phyloP scores from a whole-genome alignment of 1,140 invertebrate genomes.

The Gryllus bimaculatus region DNA sequence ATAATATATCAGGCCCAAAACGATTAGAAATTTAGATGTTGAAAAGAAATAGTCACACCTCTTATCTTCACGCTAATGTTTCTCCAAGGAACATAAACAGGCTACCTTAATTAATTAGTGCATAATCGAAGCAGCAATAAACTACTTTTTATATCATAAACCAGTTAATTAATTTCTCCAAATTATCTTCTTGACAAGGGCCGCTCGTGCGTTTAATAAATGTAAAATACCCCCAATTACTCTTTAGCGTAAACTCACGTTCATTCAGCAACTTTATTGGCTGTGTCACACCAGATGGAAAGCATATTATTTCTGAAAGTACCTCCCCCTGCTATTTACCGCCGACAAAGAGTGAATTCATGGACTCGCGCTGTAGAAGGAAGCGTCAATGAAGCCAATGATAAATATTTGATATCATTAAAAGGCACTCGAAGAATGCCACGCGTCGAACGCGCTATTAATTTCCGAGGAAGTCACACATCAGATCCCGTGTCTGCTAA shows the following conservation, averaged over 20 bases:
- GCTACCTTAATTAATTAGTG: no score
- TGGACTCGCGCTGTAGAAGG: not conserved
- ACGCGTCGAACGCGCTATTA: not conserved
- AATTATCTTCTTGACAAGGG: not conserved
- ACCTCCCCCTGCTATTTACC: not conserved
- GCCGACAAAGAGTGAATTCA: not conserved
- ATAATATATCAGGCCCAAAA: no score
- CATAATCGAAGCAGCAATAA: not conserved
- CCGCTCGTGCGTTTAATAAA: not conserved
- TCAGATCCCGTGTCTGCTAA: not conserved
- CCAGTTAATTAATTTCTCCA: not conserved
- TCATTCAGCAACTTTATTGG: not conserved
- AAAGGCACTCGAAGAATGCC: not conserved
- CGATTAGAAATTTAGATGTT: no score
- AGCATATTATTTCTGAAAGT: not conserved
- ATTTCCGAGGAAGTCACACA: slow-evolving; percentile 3
- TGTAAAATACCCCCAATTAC: not conserved
- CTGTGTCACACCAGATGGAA: not conserved
- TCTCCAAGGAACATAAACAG: no score
- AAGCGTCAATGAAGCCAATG: not conserved
- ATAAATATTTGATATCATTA: slow-evolving; percentile 6
- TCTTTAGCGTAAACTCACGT: not conserved
- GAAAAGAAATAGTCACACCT: no score
- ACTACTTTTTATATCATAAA: not conserved
- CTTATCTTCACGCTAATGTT: no score